A percentile compares a stretch with the other conserved stretches of the same genome.
Conservation (phyloP, 2,888 invertebrate species). For the Drosophila quinaria region DNA sequence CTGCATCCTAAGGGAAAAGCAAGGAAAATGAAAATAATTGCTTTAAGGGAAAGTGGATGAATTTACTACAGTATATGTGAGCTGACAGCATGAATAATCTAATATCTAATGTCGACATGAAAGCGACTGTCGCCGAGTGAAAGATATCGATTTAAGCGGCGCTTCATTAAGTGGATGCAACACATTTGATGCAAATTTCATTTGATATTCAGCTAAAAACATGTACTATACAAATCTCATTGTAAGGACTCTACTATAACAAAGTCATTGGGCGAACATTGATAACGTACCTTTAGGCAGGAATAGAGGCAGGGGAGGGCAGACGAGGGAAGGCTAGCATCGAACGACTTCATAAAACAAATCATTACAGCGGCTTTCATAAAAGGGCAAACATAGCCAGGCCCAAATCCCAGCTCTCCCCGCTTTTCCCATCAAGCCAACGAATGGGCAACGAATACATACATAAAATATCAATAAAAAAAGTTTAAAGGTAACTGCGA, state of each 20-base stretch:
- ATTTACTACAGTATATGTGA: background rate
- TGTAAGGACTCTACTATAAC: conserved; percentile 53
- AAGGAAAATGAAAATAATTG: background rate
- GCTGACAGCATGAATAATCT: conserved; percentile 17
- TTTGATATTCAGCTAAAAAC: conserved; percentile 21
- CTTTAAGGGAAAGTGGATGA: background rate
- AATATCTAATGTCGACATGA: background rate
- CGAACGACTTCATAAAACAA: conserved; percentile 75
- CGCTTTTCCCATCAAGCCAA: background rate
- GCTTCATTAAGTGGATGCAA: conserved; percentile 28
- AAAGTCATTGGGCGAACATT: conserved; percentile 56
- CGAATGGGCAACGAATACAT: conserved; percentile 47
- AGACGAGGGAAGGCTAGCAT: conserved; percentile 1
- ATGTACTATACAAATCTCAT: conserved; percentile 25
- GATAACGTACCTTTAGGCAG: conserved; percentile 9
- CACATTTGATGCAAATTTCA: conserved; percentile 15
- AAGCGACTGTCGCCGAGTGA: conserved; percentile 9
- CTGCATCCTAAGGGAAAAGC: conserved; percentile 1
- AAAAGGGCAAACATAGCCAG: conserved; percentile 53
- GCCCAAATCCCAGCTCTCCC: conserved; percentile 12
- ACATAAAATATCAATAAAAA: conserved; percentile 79
- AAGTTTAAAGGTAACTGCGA: conserved; percentile 77
- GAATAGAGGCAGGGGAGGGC: background rate
- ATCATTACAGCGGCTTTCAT: conserved; percentile 79
- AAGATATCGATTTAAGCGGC: conserved; percentile 38